Conservation (phyloP, 2,888 invertebrate species). For the Caenorhabditis sp. region DNA sequence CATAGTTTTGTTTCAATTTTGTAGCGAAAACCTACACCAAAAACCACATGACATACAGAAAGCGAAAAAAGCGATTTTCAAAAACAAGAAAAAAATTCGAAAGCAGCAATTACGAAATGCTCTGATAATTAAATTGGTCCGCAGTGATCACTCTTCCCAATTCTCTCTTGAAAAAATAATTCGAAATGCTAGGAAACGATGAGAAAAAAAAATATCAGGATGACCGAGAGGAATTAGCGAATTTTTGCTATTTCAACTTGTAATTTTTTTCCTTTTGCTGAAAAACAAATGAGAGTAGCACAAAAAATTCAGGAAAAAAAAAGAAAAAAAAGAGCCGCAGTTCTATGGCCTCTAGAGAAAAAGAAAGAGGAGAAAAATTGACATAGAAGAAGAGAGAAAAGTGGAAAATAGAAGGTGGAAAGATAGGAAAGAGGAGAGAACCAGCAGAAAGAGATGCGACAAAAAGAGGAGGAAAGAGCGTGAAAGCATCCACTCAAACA, state of each 20-base stretch:
- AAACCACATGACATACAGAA: neutral
- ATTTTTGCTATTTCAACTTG: slow-evolving; percentile 19
- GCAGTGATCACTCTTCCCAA: neutral
- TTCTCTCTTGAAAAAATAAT: neutral
- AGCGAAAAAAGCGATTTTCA: neutral
- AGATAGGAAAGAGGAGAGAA: slow-evolving; percentile 39
- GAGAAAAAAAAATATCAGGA: neutral
- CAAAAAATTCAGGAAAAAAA: slow-evolving; percentile 43
- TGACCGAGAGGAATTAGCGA: slow-evolving; percentile 7
- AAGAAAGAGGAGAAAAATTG: slow-evolving; percentile 19
- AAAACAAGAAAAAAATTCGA: slow-evolving; percentile 10
- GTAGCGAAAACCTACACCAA: neutral
- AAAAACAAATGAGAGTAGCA: slow-evolving; percentile 41
- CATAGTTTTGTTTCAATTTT: neutral
- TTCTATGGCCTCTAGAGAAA: slow-evolving; percentile 42
- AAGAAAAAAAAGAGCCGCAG: slow-evolving; percentile 41
- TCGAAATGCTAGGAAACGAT: neutral
- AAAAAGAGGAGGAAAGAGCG: slow-evolving; percentile 5
- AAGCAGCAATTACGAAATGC: slow-evolving; percentile 26
- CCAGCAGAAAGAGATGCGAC: slow-evolving; percentile 2
- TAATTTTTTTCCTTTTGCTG: slow-evolving; percentile 24
- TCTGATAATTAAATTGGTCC: slow-evolving; percentile 19
- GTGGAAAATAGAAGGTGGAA: slow-evolving; percentile 34
- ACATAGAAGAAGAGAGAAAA: slow-evolving; percentile 43
- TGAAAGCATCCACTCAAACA: slow-evolving; percentile 23